Base-by-base conservation (phyloP, 2,888 invertebrate genomes). In the Eilema depressum region DNA sequence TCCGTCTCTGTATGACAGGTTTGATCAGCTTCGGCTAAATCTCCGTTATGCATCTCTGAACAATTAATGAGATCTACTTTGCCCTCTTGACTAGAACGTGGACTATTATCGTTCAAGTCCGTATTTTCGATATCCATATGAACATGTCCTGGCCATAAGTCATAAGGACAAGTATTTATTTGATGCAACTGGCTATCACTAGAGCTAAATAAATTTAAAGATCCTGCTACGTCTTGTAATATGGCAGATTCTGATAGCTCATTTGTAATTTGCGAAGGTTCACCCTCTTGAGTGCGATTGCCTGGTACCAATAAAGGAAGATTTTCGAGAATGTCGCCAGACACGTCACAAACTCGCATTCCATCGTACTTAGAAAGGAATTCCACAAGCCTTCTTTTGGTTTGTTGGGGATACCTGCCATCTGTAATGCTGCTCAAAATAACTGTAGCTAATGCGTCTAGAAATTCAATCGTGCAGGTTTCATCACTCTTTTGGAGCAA, bases 21-120 rank as follows among this genome's bases (percentile, higher is more conserved):
- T 89, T 98, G 98, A 92, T 98, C 98, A 14, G 98, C 98, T 90
- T 98, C 98, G 0, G 98, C 97, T 77, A 98, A 91, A 85, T 98
- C 98, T 33, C 97, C 97, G 86, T 98, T 97, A 75, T 96, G 96
- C 87, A 96, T 96, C 79, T 96, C 96, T 26, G 94, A 93, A 83
- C 93, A 93, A 78, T 93, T 91, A 33, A 95, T 90, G 70, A 95
- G 86, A 82, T 95, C 95, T 41, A 93, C 92, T 80, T 95, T 95
- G 47, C 91, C 92, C 70, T 94, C 95, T 72, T 92, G 93, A 77
- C 91, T 90, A 57, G 92, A 91, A 20, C 89, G 89, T 33, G 91
- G 88, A 73, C 90, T 89, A 75, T 86, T 87, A 60, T 91, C 93
- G 69, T 88, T 88, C 70, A 87, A 66, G 28, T 92, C 93, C 20